Percentiles rank a stretch among this genome's conserved stretches.
Conservation (phyloP, 1,140 invertebrate species). For the Penaeus vannamei region DNA sequence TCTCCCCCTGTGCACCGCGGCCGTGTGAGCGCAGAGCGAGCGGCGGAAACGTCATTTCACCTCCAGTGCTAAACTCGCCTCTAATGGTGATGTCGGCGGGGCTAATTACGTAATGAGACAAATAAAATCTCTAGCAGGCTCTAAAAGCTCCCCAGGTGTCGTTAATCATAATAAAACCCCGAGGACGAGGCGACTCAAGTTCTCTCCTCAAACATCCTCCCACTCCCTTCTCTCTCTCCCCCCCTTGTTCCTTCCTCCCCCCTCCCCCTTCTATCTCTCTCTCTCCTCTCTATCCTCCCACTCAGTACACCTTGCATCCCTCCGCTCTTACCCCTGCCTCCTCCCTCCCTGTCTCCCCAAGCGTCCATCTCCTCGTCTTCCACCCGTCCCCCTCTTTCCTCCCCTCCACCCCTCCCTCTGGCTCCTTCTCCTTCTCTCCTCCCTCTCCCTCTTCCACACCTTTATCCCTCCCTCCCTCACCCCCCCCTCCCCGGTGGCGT, state of each 20-base stretch:
- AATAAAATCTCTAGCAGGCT: constrained; percentile 12
- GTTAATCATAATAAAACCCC: constrained; percentile 4
- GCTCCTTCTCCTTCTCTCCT: not conserved
- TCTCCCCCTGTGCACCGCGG: too few species aligned
- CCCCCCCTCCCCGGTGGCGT: not conserved
- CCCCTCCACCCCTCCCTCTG: not conserved
- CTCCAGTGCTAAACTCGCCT: too few species aligned
- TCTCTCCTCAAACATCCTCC: not conserved
- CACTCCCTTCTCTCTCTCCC: not conserved
- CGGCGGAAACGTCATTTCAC: too few species aligned
- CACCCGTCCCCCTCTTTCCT: not conserved
- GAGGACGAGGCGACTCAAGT: not conserved
- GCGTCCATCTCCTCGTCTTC: not conserved
- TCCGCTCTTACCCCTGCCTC: not conserved
- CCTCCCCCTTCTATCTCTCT: not conserved
- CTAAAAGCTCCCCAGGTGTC: constrained; percentile 8
- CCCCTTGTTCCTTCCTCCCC: not conserved
- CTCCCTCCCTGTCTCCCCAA: not conserved
- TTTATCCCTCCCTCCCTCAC: too few species aligned
- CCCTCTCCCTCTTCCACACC: not conserved
- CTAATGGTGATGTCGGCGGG: too few species aligned
- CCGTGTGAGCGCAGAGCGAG: too few species aligned
- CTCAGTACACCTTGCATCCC: not conserved
- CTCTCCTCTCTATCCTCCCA: not conserved
- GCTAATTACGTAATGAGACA: constrained; percentile 14